phyloP scores from a whole-genome alignment of 2,888 invertebrate genomes.

The Pilophorus perplexus region DNA sequence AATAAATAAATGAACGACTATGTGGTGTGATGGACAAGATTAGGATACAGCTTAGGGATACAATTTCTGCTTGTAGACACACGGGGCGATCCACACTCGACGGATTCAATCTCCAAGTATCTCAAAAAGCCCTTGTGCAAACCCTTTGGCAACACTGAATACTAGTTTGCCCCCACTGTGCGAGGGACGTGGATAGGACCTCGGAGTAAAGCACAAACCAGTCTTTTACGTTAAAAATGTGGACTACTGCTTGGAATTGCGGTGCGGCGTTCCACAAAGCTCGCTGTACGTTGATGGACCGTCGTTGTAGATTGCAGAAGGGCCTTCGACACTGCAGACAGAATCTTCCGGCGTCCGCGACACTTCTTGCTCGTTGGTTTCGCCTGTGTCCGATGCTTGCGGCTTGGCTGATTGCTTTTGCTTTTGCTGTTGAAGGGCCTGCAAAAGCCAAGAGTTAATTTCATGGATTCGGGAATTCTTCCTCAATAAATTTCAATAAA shows the following conservation, averaged over 20 bases:
- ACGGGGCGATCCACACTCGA: too few species aligned
- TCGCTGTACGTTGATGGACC: constrained; percentile 51
- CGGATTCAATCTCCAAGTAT: too few species aligned
- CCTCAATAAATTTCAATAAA: too few species aligned
- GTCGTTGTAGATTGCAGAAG: constrained; percentile 54
- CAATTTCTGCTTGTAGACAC: too few species aligned
- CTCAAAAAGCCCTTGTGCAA: too few species aligned
- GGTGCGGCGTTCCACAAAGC: constrained; percentile 44
- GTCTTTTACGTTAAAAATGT: constrained; percentile 16
- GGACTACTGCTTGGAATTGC: constrained; percentile 33
- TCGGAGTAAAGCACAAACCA: constrained; percentile 17
- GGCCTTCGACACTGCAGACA: constrained; percentile 83
- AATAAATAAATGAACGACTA: too few species aligned
- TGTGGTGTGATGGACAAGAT: too few species aligned
- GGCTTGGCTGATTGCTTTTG: constrained; percentile 53
- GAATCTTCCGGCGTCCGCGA: constrained; percentile 88
- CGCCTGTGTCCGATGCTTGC: constrained; percentile 57
- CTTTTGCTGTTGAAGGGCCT: constrained; percentile 75
- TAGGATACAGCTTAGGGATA: too few species aligned
- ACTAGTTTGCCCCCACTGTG: too few species aligned
- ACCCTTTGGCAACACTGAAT: too few species aligned
- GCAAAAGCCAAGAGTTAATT: constrained; percentile 49
- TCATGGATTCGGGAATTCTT: too few species aligned
- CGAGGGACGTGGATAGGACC: not conserved
- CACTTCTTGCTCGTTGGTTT: constrained; percentile 72